Conservation (phyloP, 2,888 invertebrate species). For the Digitonthophagus gazella region DNA sequence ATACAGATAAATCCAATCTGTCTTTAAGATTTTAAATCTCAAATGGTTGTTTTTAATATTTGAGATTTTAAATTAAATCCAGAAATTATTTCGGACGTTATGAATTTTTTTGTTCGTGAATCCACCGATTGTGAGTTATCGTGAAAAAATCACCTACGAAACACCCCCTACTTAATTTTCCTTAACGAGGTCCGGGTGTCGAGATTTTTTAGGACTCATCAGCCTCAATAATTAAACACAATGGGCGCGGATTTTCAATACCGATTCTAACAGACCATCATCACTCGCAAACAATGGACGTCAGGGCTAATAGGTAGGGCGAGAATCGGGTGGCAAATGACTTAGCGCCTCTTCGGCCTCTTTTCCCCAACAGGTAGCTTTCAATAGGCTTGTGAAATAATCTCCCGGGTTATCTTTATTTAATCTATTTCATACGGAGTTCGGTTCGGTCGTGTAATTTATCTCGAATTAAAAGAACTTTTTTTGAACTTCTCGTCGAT, state of each 20-base stretch:
- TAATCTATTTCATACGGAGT: no score
- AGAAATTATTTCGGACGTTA: background rate
- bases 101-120: background rate
- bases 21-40: no score
- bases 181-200: conserved; percentile 23
- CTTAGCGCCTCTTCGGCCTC: background rate
- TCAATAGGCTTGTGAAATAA: background rate
- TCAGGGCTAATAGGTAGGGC: conserved; percentile 28
- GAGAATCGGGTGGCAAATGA: conserved; percentile 27
- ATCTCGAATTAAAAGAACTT: no score
- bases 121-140: background rate
- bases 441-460: no score
- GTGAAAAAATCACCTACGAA: background rate
- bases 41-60: no score
- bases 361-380: background rate
- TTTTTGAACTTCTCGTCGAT: no score
- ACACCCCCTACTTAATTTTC: conserved; percentile 1
- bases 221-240: conserved; percentile 29
- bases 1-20: no score
- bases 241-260: conserved; percentile 26
- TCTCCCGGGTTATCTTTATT: background rate
- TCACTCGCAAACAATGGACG: conserved; percentile 27
- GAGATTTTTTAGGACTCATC: conserved; percentile 27
- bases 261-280: conserved; percentile 28
- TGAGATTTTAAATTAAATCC: background rate